These are phyloP conservation scores for Neogobius melanostomus DNA, from an alignment of 2,113 vertebrate genomes.

Conservation along the genomic window DNA sequence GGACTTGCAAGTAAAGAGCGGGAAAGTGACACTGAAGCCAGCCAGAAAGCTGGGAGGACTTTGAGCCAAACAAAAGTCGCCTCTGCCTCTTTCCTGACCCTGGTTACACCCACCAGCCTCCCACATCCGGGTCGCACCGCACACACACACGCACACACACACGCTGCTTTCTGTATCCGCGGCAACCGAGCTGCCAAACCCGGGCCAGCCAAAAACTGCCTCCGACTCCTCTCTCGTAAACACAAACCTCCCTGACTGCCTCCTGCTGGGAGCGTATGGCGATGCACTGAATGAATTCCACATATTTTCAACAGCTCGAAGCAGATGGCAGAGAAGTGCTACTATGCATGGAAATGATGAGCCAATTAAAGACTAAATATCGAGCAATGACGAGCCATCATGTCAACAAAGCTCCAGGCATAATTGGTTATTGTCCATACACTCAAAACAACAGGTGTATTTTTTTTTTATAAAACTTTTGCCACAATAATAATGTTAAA, in stretches of 20 bases:
- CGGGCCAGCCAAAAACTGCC: slow-evolving; percentile 22
- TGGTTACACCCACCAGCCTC: slow-evolving; percentile 45
- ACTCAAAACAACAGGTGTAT: no score
- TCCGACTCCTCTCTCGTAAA: not conserved
- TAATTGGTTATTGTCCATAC: not conserved
- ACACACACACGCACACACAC: slow-evolving; percentile 1
- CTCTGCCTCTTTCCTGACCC: slow-evolving; percentile 46
- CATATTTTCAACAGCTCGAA: slow-evolving; percentile 12
- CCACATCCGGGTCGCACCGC: slow-evolving; percentile 14
- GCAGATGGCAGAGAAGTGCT: slow-evolving; percentile 7
- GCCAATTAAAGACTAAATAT: slow-evolving; percentile 1
- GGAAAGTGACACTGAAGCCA: slow-evolving; percentile 50
- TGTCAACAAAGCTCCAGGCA: not conserved
- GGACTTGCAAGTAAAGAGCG: slow-evolving; percentile 37
- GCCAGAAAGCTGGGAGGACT: slow-evolving; percentile 6
- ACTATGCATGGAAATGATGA: slow-evolving; percentile 1
- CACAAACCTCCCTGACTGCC: slow-evolving; percentile 17
- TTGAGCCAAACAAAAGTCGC: slow-evolving; percentile 51
- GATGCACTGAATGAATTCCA: slow-evolving; percentile 1
- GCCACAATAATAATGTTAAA: no score
- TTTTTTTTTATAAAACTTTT: no score
- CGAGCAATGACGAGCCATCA: not conserved
- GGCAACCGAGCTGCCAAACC: slow-evolving; percentile 58
- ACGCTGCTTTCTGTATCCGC: slow-evolving; percentile 43
- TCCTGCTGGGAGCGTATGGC: slow-evolving; percentile 31